These are phyloP conservation scores for Drosophila varians DNA, from an alignment of 1,140 invertebrate species.

Conservation along the genomic window DNA sequence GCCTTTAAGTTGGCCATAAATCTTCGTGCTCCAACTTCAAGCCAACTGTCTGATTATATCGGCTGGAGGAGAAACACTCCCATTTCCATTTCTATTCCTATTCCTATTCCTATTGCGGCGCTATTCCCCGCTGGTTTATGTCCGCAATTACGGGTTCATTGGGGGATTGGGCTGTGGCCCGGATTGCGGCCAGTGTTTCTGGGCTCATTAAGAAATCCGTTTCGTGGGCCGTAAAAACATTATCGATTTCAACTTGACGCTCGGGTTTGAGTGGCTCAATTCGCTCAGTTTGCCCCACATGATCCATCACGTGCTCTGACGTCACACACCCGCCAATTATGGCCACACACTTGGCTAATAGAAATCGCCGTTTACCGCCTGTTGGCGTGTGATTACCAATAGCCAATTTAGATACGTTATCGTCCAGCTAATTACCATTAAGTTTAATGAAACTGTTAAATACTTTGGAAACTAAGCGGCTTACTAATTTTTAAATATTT, in stretches of 20 bases:
- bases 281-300: constrained; percentile 39
- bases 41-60: constrained; percentile 45
- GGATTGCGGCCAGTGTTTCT: constrained; percentile 16
- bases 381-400: constrained; percentile 56
- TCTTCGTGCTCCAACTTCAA: constrained; percentile 48
- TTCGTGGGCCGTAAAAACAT: constrained; percentile 63
- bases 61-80: constrained; percentile 1
- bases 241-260: constrained; percentile 56
- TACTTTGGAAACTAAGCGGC: constrained; percentile 19
- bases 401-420: constrained; percentile 77
- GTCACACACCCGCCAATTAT: constrained; percentile 41
- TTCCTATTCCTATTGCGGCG: background rate
- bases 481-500: constrained; percentile 18
- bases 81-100: background rate
- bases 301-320: constrained; percentile 79
- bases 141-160: constrained; percentile 26
- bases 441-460: constrained; percentile 60
- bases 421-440: constrained; percentile 59
- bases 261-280: constrained; percentile 35
- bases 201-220: constrained; percentile 76
- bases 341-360: constrained; percentile 28
- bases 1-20: constrained; percentile 62
- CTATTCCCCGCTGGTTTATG: constrained; percentile 22
- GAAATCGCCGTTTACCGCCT: constrained; percentile 43
- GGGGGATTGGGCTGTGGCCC: constrained; percentile 11